Evolutionary conservation across 2,113 vertebrate species (phyloP).

Genomic region (Atractosteus spatula): DNA sequence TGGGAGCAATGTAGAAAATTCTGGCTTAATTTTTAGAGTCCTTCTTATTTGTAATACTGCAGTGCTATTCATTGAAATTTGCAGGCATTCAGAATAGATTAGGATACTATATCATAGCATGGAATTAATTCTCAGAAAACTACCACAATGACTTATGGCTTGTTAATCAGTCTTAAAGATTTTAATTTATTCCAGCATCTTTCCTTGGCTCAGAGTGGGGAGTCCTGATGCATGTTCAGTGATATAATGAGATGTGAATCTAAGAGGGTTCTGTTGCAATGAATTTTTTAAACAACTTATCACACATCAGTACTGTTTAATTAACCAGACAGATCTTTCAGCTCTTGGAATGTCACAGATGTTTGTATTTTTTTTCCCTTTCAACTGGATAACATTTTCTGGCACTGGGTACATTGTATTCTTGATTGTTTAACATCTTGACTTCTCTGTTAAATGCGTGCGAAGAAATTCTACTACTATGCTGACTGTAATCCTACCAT

Average conservation of each 20-base stretch:
- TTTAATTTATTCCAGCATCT: conserved; percentile 7
- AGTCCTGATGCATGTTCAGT: conserved; percentile 6
- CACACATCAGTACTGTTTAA: too few species aligned
- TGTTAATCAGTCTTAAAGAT: conserved; percentile 33
- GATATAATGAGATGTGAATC: background rate
- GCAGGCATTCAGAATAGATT: conserved; percentile 30
- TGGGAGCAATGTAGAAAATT: conserved; percentile 27
- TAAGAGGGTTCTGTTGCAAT: too few species aligned
- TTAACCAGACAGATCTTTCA: too few species aligned
- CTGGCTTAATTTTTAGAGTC: conserved; percentile 31
- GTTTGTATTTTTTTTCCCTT: too few species aligned
- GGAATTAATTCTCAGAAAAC: conserved; percentile 35
- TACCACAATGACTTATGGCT: conserved; percentile 12
- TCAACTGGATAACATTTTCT: too few species aligned
- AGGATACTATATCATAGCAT: conserved; percentile 27
- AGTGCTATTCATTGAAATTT: background rate
- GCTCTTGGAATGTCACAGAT: too few species aligned
- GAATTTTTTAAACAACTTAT: too few species aligned
- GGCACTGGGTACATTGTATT: too few species aligned
- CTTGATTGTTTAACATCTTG: too few species aligned
- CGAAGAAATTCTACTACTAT: too few species aligned
- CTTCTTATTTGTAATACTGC: conserved; percentile 31
- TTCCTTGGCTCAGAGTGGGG: conserved; percentile 8
- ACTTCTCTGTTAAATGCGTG: too few species aligned
- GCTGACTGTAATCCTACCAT: too few species aligned